A percentile compares a stretch with the other conserved stretches of the same genome.
Evolutionary conservation across 2,888 invertebrate species (phyloP).

Genomic region (Eupithecia dodoneata): DNA sequence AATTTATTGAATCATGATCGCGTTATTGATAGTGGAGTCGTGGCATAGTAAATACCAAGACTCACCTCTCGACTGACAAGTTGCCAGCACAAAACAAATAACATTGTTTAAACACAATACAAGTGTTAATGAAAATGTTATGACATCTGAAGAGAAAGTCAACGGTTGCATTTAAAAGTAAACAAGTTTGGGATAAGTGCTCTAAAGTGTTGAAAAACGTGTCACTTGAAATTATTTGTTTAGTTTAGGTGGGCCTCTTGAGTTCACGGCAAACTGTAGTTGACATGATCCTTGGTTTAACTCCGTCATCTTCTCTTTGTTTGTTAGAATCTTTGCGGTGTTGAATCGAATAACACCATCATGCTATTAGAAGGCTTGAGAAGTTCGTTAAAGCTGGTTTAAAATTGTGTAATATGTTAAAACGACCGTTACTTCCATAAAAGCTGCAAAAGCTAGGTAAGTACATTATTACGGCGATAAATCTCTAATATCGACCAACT

Average conservation of each 20-base stretch:
- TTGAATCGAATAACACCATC: background rate
- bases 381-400: conserved; percentile 17
- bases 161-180: conserved; percentile 35
- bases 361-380: conserved; percentile 19
- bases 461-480: conserved; percentile 37
- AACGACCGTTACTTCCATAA: background rate
- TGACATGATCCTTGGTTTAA: background rate
- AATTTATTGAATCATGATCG: background rate
- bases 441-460: background rate
- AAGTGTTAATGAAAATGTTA: conserved; percentile 38
- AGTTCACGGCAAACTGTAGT: background rate
- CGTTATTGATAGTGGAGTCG: background rate
- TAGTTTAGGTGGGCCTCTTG: conserved; percentile 54
- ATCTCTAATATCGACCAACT: conserved; percentile 38
- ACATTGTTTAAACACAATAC: conserved; percentile 25
- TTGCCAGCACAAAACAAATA: conserved; percentile 11
- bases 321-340: background rate
- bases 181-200: conserved; percentile 42
- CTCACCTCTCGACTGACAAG: background rate
- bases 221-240: conserved; percentile 57
- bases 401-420: background rate
- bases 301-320: background rate
- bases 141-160: conserved; percentile 42
- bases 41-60: conserved; percentile 3
- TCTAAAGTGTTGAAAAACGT: conserved; percentile 54